Percentiles rank a stretch among this genome's conserved stretches.
phyloP scores from a whole-genome alignment of 2,113 vertebrate genomes.

The Oceanodroma tethys region DNA sequence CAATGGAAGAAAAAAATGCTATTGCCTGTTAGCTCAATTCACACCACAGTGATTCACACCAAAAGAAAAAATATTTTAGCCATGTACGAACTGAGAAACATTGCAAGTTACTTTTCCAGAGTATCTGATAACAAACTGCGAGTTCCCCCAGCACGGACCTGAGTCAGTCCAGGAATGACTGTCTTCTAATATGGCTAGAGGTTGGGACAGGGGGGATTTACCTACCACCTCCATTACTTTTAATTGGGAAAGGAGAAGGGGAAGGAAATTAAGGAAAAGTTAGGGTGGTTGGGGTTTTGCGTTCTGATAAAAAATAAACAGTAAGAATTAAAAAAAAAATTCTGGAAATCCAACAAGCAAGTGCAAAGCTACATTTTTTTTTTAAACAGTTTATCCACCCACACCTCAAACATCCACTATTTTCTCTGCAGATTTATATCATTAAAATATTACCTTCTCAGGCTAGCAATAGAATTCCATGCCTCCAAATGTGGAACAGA shows the following conservation, averaged over 20 bases:
- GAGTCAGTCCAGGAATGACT: not conserved
- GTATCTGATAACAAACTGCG: not conserved
- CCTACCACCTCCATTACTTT: not conserved
- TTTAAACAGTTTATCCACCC: not conserved
- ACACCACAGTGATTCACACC: not conserved
- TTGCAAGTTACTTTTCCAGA: not conserved
- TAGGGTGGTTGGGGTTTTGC: not conserved
- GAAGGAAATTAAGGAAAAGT: not conserved
- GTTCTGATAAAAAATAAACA: not conserved
- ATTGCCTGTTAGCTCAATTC: not conserved
- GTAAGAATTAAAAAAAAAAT: not conserved
- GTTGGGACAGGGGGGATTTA: fast-evolving
- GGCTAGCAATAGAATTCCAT: not conserved
- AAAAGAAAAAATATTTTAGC: not conserved
- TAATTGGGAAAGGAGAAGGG: not conserved
- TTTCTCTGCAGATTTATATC: not conserved
- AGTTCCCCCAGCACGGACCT: not conserved
- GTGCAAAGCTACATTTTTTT: not conserved
- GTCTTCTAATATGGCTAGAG: not conserved
- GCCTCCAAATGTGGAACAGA: not conserved
- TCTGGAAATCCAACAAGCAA: not conserved
- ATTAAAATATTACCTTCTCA: not conserved
- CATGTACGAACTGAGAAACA: not conserved
- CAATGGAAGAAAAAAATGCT: not conserved
- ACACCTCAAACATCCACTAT: not conserved